Percentiles rank a stretch among this genome's conserved stretches.
Conservation (phyloP, 2,113 vertebrate species). For the Cnemophilus loriae region DNA sequence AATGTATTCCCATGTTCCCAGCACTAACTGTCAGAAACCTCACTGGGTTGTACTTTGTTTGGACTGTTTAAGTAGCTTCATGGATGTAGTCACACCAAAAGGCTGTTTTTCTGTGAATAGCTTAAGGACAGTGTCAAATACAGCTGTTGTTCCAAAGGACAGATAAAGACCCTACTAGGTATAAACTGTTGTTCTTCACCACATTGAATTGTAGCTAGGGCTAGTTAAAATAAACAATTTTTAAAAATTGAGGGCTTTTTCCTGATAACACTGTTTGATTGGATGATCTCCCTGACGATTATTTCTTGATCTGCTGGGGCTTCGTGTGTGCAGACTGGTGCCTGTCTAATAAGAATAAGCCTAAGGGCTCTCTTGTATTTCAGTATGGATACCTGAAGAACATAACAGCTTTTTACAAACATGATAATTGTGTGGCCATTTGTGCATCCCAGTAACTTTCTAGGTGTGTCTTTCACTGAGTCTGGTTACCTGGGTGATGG, state of each 20-base stretch:
- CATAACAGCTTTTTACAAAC: not conserved
- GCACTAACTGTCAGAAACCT: not conserved
- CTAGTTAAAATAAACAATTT: not conserved
- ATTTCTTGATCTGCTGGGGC: constrained; percentile 28
- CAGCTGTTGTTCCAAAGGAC: not conserved
- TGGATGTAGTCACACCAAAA: not conserved
- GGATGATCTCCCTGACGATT: not conserved
- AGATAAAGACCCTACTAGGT: not conserved
- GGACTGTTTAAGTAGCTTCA: not conserved
- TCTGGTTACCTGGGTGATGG: not conserved
- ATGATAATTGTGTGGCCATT: not conserved
- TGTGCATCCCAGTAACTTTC: not conserved
- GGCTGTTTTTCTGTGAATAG: not conserved
- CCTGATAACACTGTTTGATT: not conserved
- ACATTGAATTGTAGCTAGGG: not conserved
- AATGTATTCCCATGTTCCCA: not conserved
- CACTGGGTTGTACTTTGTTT: not conserved
- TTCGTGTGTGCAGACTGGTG: not conserved
- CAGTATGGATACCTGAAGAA: not conserved
- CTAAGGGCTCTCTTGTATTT: not conserved
- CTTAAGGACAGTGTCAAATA: not conserved
- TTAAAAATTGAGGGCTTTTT: not conserved
- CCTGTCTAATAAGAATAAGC: not conserved
- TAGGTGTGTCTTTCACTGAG: not conserved
- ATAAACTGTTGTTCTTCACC: not conserved